These are phyloP conservation scores for Thaumetopoea pityocampa DNA, from an alignment of 1,140 invertebrate species.

Conservation along the genomic window DNA sequence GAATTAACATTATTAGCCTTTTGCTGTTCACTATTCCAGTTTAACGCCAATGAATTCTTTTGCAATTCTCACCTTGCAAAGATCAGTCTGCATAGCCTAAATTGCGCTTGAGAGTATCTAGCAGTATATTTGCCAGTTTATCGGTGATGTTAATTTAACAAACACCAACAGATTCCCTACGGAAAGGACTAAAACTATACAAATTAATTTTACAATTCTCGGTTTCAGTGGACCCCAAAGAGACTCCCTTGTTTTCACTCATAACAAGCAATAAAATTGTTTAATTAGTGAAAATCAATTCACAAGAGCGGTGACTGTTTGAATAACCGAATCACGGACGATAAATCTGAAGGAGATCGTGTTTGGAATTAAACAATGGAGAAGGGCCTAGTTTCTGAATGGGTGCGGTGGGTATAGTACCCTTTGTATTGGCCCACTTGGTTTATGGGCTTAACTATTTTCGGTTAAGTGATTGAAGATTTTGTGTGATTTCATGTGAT, in stretches of 20 bases:
- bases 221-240: constrained; percentile 15
- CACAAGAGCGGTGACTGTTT: constrained; percentile 39
- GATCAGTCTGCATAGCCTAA: too few relatives aligned
- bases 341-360: constrained; percentile 44
- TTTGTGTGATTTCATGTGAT: too few relatives aligned
- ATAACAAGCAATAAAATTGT: constrained; percentile 38
- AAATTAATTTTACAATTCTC: constrained; percentile 8
- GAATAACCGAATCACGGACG: constrained; percentile 27
- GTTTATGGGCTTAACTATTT: too few relatives aligned
- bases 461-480: constrained; percentile 14
- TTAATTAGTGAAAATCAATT: constrained; percentile 44
- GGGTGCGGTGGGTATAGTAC: neutral
- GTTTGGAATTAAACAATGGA: constrained; percentile 48
- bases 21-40: too few relatives aligned
- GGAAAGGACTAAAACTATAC: constrained; percentile 1
- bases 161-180: constrained; percentile 2
- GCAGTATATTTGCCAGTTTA: too few relatives aligned
- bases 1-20: too few relatives aligned
- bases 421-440: too few relatives aligned
- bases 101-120: too few relatives aligned
- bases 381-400: constrained; percentile 35
- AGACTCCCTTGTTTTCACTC: constrained; percentile 2
- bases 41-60: too few relatives aligned
- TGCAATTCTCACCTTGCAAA: too few relatives aligned
- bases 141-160: too few relatives aligned